Evolutionary conservation across 2,888 invertebrate species (phyloP).

Genomic region (Mesorhabditis spiculigera): DNA sequence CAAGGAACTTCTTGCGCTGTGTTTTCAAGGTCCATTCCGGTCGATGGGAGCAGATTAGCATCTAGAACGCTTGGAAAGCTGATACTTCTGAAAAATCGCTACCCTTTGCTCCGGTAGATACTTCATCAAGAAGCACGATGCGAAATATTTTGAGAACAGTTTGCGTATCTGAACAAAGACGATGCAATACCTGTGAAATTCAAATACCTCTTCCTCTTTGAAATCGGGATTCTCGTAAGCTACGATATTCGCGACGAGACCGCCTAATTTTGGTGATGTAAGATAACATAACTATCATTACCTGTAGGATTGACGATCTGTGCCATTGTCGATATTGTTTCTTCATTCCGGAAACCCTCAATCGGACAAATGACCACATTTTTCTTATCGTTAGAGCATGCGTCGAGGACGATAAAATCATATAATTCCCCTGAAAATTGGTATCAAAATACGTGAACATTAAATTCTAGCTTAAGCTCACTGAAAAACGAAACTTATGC

Average conservation of each 20-base stretch:
- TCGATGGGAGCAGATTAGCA: background rate
- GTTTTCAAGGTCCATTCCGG: background rate
- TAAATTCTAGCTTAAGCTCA: too few relatives aligned
- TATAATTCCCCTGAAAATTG: background rate
- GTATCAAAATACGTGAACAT: too few relatives aligned
- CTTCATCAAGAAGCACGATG: background rate
- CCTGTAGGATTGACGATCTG: background rate
- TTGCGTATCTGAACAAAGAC: background rate
- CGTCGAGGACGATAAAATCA: background rate
- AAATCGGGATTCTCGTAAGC: background rate
- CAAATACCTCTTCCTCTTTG: background rate
- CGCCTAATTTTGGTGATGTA: background rate
- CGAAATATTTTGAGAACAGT: background rate
- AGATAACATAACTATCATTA: background rate
- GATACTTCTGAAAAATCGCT: background rate
- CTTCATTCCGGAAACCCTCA: background rate
- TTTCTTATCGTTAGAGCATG: background rate
- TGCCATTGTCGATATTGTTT: background rate
- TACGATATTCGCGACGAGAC: background rate
- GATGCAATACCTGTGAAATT: too few relatives aligned
- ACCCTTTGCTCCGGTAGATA: background rate
- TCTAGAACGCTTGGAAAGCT: background rate
- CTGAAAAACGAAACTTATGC: too few relatives aligned
- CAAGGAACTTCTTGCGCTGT: background rate
- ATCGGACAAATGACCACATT: background rate